Evolutionary conservation across 1,140 invertebrate species (phyloP).

Genomic region (Tetragonula clypearis): DNA sequence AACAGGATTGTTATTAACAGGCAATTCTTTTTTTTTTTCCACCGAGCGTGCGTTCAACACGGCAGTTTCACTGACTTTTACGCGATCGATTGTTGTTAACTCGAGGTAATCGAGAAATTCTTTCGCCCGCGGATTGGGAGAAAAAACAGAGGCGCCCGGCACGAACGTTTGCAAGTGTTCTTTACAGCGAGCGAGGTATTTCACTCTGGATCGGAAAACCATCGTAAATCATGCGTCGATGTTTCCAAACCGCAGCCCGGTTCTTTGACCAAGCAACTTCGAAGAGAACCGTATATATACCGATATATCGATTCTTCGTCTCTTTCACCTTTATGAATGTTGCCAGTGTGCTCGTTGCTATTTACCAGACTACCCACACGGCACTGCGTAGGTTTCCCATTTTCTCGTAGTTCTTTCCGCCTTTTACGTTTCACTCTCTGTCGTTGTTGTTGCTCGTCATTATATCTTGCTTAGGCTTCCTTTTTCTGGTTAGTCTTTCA

Average conservation of each 20-base stretch:
- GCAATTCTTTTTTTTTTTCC: too few relatives aligned
- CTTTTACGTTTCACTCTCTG: background rate
- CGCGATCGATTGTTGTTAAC: constrained; percentile 50
- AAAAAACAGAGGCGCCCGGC: background rate
- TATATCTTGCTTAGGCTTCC: too few relatives aligned
- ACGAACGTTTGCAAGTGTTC: background rate
- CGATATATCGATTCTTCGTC: background rate
- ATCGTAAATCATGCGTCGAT: constrained; percentile 12
- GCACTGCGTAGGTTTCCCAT: too few relatives aligned
- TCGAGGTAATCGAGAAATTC: constrained; percentile 31
- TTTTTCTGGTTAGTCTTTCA: background rate
- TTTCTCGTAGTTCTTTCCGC: background rate
- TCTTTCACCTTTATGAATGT: background rate
- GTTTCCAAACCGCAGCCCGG: background rate
- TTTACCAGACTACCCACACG: background rate
- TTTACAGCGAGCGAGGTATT: background rate
- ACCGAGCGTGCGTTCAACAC: too few relatives aligned
- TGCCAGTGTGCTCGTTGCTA: background rate
- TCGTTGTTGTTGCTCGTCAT: background rate
- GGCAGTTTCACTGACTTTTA: constrained; percentile 42
- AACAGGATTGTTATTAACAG: too few relatives aligned
- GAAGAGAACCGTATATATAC: background rate
- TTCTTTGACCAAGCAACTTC: background rate
- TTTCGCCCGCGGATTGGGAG: background rate
- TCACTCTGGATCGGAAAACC: background rate